These are phyloP conservation scores for Pipistrellus pygmaeus DNA, from an alignment of 2,797 vertebrate species.

Conservation along the genomic window DNA sequence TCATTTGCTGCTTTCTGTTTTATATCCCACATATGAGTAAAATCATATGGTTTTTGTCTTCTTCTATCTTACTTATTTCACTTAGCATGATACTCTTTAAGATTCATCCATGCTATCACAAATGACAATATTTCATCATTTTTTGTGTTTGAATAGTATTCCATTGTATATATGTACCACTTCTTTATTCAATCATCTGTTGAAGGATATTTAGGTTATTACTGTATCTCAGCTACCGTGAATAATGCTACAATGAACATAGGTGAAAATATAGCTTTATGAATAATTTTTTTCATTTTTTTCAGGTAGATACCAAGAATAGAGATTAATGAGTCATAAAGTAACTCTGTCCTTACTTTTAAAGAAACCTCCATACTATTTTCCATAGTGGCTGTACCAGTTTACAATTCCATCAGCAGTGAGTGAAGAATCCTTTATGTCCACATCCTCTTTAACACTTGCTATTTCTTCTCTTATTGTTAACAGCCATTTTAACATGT, in stretches of 20 bases:
- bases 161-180: not conserved
- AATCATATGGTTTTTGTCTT: not conserved
- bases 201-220: not conserved
- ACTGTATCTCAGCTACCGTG: not conserved
- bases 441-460: not conserved
- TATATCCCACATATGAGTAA: not conserved
- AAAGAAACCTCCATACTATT: not conserved
- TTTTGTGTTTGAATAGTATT: not conserved
- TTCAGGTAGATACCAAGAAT: not conserved
- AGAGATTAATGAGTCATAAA: not conserved
- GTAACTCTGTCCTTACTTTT: not conserved
- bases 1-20: not conserved
- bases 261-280: not conserved
- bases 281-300: not conserved
- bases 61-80: not conserved
- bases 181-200: not conserved
- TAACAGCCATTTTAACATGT: not conserved
- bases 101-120: not conserved
- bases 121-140: not conserved
- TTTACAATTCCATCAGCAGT: not conserved
- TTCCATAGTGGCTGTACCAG: not conserved
- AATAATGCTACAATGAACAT: not conserved
- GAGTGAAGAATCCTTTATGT: not conserved
- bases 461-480: not conserved
- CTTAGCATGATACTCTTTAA: not conserved